phyloP scores from a whole-genome alignment of 2,797 vertebrate species.

The Rhinogobio ventralis region DNA sequence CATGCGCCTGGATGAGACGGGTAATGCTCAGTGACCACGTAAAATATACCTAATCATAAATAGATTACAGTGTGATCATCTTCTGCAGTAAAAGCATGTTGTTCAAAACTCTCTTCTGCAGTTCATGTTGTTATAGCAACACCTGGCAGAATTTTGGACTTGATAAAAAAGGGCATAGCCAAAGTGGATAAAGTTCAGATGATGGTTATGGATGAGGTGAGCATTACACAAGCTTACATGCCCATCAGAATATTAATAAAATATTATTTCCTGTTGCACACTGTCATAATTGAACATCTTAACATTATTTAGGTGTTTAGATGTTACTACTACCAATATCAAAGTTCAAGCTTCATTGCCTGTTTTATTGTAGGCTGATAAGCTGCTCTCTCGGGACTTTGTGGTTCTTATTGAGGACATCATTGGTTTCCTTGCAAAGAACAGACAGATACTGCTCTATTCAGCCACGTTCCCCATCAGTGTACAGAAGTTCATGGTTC shows the following conservation, averaged over 20 bases:
- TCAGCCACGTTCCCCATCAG: conserved; percentile 85
- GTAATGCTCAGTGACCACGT: conserved; percentile 61
- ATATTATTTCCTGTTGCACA: not conserved
- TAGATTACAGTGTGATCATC: not conserved
- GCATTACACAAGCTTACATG: not conserved
- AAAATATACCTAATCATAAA: not conserved
- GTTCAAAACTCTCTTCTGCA: conserved; percentile 43
- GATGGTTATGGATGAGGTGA: conserved; percentile 87
- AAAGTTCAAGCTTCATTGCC: not conserved
- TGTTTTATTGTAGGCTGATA: conserved; percentile 76
- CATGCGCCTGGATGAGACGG: conserved; percentile 82
- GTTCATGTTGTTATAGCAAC: conserved; percentile 85
- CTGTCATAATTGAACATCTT: not conserved
- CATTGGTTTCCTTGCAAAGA: conserved; percentile 82
- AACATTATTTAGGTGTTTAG: not conserved
- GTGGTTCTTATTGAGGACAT: conserved; percentile 85
- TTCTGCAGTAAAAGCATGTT: not conserved
- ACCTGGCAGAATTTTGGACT: conserved; percentile 82
- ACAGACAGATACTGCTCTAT: conserved; percentile 84
- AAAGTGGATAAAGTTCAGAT: conserved; percentile 83
- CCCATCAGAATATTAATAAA: not conserved
- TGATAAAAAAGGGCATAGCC: conserved; percentile 84
- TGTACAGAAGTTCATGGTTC: conserved; percentile 87
- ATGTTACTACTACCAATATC: not conserved
- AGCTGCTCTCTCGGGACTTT: conserved; percentile 85